Evolutionary conservation across 2,797 vertebrate species (phyloP), one percentile per base, ranked within the genome.

Genomic region (Liasis olivaceus): DNA sequence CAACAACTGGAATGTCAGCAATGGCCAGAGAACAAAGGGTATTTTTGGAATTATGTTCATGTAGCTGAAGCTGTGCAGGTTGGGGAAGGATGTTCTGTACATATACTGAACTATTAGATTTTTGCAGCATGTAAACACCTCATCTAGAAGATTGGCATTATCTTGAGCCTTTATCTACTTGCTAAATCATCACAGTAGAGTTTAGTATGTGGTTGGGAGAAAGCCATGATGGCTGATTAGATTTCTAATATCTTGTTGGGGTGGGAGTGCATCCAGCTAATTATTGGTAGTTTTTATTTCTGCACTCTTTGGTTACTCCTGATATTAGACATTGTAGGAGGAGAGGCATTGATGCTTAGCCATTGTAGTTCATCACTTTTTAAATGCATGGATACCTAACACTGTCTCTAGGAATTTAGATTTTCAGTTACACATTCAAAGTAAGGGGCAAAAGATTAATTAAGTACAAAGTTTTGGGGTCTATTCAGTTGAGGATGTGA

Each of bases 281-380:
- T 51, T 89, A 84, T 20, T 26, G 85, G 22, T 92, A 93, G 88
- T 63, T 92, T 96, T 92, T 89, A 47, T 94, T 94, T 96, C 63
- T 91, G 26, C 8, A 8, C 91, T 14, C 77, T 15, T 47, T 31
- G 28, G 13, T 54, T 85, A 96, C 58, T 47, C 91, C 86, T 54
- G 90, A 4, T 72, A 92, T 95, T 94, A 94, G 88, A 96, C 94
- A 1, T 62, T 91, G 22, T 14, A 92, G 60, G 95, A 97, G 94
- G 88, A 42, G 89, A 20, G 26, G 8, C 2, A 14, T 56, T 94
- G 93, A 95, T 95, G 91, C 97, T 96, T 96, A 97, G 72, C 81
- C 81, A 94, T 95, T 96, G 94, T 93, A 97, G 97, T 97, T 97
- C 97, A 97, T 97, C 95, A 96, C 90, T 63, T 69, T 93, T 87